These are phyloP conservation scores for Thryonomys swinderianus DNA, from an alignment of 2,113 vertebrate species.

Conservation along the genomic window DNA sequence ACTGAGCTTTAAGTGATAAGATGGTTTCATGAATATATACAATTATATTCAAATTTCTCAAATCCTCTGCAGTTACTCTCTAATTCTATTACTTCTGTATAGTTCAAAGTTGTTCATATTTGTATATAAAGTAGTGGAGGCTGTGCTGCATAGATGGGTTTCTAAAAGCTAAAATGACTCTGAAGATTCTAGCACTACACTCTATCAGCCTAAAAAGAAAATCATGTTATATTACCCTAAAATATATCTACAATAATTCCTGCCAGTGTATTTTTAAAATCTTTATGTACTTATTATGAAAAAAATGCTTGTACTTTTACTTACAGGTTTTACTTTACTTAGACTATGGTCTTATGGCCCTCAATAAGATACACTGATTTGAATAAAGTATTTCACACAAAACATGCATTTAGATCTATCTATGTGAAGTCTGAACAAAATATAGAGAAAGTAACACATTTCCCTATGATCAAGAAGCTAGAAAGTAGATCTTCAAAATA, in stretches of 20 bases:
- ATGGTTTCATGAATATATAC: not conserved
- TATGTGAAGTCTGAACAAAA: not conserved
- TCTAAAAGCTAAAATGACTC: not conserved
- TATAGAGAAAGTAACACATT: not conserved
- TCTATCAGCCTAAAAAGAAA: not conserved
- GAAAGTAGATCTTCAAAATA: not conserved
- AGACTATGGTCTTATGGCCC: not conserved
- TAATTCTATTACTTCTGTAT: not conserved
- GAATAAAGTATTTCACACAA: not conserved
- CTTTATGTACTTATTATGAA: not conserved
- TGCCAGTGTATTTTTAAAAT: not conserved
- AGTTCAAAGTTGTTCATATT: not conserved
- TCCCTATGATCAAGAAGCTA: not conserved
- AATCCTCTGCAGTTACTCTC: not conserved
- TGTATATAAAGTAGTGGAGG: not conserved
- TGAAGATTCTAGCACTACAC: not conserved
- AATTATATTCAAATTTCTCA: not conserved
- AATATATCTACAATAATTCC: not conserved
- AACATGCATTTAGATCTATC: not conserved
- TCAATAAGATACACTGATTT: not conserved
- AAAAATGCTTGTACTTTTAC: not conserved
- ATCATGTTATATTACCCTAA: not conserved
- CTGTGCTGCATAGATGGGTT: not conserved
- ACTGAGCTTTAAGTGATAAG: not conserved
- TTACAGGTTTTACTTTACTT: not conserved